These are phyloP conservation scores for Galaxea fascicularis DNA, from an alignment of 92 coral and sea anemone genomes.

Conservation along the genomic window DNA sequence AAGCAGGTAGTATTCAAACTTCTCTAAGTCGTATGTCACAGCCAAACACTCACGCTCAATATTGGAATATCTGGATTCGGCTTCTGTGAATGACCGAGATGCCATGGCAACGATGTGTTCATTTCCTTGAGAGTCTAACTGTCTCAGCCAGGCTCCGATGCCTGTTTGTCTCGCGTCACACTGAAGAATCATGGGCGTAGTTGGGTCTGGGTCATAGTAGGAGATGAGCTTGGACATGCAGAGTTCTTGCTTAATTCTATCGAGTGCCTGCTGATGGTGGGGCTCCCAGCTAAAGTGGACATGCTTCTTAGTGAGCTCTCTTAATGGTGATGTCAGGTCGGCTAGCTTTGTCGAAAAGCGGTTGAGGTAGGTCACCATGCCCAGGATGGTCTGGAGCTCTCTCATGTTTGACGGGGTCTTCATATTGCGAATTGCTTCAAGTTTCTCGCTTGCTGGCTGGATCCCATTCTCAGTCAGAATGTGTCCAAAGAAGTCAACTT, in stretches of 20 bases:
- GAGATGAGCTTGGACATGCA: conserved; percentile 40
- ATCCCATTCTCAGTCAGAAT: conserved; percentile 59
- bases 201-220: conserved; percentile 55
- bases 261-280: conserved; percentile 62
- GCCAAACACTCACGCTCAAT: conserved; percentile 28
- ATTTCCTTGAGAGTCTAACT: conserved; percentile 27
- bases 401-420: conserved; percentile 51
- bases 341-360: conserved; percentile 67
- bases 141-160: conserved; percentile 59
- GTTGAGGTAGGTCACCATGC: conserved; percentile 51
- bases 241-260: conserved; percentile 61
- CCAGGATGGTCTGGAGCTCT: conserved; percentile 67
- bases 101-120: conserved; percentile 21
- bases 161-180: no score
- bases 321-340: conserved; percentile 56
- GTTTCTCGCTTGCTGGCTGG: conserved; percentile 63
- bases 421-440: conserved; percentile 67
- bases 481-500: conserved; percentile 58
- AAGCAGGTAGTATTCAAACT: conserved; percentile 31
- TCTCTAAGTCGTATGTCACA: conserved; percentile 2
- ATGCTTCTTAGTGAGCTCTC: conserved; percentile 72
- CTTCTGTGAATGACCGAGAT: conserved; percentile 16
- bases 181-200: conserved; percentile 46
- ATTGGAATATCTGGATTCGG: conserved; percentile 38
- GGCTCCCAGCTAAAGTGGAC: conserved; percentile 61